phyloP scores from a whole-genome alignment of 37 sponge, comb jelly and placozoan species.

The Eunapius fragilis region DNA sequence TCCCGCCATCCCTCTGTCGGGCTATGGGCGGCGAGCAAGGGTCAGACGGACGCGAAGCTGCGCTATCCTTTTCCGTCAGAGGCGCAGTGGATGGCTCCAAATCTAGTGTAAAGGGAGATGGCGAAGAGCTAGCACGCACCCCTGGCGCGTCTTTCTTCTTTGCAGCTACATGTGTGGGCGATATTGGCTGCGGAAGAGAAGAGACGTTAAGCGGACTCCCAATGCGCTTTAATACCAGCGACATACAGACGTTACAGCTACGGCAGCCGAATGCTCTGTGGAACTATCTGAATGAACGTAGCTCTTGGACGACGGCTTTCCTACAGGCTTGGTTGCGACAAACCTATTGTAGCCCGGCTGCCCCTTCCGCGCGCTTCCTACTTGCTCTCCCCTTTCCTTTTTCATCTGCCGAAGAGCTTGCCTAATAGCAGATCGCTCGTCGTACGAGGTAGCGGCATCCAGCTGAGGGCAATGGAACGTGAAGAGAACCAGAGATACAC shows the following conservation, averaged over 20 bases:
- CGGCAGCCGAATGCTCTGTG: not conserved
- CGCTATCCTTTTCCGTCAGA: not conserved
- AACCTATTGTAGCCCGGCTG: slow-evolving; percentile 67
- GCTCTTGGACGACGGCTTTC: slow-evolving; percentile 1
- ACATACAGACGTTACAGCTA: not conserved
- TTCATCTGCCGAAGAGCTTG: slow-evolving; percentile 58
- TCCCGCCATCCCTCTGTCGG: not conserved
- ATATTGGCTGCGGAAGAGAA: not conserved
- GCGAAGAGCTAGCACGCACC: not conserved
- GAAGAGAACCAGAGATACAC: no score
- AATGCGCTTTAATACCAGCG: not conserved
- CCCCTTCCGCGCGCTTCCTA: not conserved
- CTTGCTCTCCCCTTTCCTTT: slow-evolving; percentile 35
- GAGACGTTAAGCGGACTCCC: not conserved
- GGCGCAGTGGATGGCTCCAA: not conserved
- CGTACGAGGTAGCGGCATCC: slow-evolving; percentile 57
- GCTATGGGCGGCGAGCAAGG: slow-evolving; percentile 27
- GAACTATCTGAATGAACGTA: not conserved
- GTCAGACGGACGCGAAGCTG: not conserved
- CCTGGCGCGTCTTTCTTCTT: not conserved
- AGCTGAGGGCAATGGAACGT: slow-evolving; percentile 38
- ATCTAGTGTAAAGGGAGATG: not conserved
- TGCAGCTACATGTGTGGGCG: not conserved
- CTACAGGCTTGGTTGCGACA: slow-evolving; percentile 5
- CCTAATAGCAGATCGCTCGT: slow-evolving; percentile 72